phyloP scores from a whole-genome alignment of 1,140 invertebrate species.

The Lepidotrigona ventralis region DNA sequence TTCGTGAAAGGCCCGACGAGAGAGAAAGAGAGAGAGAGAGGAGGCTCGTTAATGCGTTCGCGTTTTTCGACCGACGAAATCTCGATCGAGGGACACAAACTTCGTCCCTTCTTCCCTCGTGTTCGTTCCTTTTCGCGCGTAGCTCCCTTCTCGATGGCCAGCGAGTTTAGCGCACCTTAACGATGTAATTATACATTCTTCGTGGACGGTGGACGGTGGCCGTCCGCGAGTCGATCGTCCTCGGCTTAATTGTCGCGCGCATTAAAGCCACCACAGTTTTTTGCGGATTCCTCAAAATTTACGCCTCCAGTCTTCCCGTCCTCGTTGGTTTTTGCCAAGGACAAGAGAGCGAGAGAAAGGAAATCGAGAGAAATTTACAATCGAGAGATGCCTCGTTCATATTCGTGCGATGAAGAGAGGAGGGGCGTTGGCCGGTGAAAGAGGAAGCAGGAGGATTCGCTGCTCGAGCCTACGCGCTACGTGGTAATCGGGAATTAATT shows the following conservation, averaged over 20 bases:
- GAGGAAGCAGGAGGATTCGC: not conserved
- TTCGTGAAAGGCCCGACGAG: conserved; percentile 17
- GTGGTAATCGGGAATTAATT: conserved; percentile 78
- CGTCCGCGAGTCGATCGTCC: conserved; percentile 15
- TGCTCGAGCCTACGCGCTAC: not conserved
- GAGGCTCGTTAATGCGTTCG: conserved; percentile 7
- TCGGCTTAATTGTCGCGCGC: conserved; percentile 7
- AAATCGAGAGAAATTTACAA: not conserved
- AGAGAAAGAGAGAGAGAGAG: not conserved
- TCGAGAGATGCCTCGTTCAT: conserved; percentile 16
- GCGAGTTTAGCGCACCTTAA: conserved; percentile 16
- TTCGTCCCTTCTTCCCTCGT: too few species aligned
- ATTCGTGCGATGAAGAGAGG: conserved; percentile 6
- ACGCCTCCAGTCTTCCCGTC: not conserved
- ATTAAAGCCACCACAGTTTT: conserved; percentile 29
- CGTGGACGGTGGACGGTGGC: not conserved
- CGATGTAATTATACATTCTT: conserved; percentile 46
- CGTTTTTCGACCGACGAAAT: not conserved
- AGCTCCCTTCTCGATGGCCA: not conserved
- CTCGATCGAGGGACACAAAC: not conserved
- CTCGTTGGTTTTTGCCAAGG: not conserved
- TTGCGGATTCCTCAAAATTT: conserved; percentile 23
- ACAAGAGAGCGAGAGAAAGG: not conserved
- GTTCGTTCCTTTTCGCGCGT: not conserved
- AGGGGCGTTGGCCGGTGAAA: not conserved